A percentile compares a stretch with the other conserved stretches of the same genome.
Conservation (phyloP, 2,113 vertebrate genomes). For the Mionectes macconnelli region DNA sequence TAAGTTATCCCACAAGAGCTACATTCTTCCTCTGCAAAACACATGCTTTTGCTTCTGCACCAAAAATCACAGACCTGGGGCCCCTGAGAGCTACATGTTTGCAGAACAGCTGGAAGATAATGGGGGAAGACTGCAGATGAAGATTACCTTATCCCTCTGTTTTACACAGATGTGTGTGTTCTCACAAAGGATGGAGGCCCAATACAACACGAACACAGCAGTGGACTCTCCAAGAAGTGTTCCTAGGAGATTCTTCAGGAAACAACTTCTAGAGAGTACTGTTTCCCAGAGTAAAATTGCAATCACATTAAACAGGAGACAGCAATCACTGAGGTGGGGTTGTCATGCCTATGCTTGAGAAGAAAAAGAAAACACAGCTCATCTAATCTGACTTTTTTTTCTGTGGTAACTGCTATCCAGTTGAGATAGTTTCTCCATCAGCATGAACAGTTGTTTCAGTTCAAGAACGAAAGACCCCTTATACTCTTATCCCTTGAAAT, state of each 20-base stretch:
- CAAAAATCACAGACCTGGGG: neutral
- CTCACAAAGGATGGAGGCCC: neutral
- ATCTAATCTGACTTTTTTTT: neutral
- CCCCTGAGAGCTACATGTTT: neutral
- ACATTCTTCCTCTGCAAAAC: neutral
- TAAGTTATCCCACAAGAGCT: neutral
- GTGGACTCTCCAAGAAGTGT: neutral
- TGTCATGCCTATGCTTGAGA: neutral
- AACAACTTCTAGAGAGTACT: neutral
- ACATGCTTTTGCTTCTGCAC: neutral
- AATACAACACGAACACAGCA: rapidly evolving
- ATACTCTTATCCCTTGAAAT: neutral
- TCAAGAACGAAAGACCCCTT: neutral
- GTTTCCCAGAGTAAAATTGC: neutral
- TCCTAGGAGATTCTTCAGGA: neutral
- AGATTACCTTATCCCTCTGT: neutral
- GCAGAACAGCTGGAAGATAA: neutral
- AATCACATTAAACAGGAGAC: neutral
- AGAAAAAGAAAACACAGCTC: neutral
- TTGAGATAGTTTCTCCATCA: neutral
- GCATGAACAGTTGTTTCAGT: neutral
- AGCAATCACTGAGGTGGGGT: neutral
- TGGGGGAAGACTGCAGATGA: neutral
- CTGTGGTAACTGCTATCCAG: neutral
- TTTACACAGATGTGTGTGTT: neutral